These are phyloP conservation scores for Cryptosula pallasiana DNA, from an alignment of 2,888 invertebrate genomes.

Conservation along the genomic window DNA sequence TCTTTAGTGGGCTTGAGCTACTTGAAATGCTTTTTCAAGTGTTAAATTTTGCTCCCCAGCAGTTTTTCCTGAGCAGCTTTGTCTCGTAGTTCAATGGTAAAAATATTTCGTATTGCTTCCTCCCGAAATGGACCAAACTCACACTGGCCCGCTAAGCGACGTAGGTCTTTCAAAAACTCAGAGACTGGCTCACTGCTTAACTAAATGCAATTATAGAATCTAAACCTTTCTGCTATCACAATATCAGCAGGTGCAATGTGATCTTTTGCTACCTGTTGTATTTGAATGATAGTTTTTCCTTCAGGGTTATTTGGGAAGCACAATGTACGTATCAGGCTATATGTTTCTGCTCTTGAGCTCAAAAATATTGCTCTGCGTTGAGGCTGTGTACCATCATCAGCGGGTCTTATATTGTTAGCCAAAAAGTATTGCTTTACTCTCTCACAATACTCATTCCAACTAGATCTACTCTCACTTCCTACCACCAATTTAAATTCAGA, in stretches of 20 bases:
- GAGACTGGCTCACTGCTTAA: background rate
- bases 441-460: background rate
- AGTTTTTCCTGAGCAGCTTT: background rate
- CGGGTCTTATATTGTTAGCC: background rate
- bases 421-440: background rate
- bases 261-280: background rate
- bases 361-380: background rate
- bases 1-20: background rate
- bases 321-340: background rate
- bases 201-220: background rate
- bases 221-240: background rate
- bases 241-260: background rate
- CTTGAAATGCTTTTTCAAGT: background rate
- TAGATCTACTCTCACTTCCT: too few species aligned
- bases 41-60: background rate
- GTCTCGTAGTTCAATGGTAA: background rate
- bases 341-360: background rate
- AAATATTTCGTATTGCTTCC: background rate
- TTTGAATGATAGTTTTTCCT: background rate
- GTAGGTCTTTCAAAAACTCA: background rate
- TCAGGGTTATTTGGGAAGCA: background rate
- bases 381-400: background rate
- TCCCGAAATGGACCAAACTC: background rate
- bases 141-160: background rate
- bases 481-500: too few species aligned